Evolutionary conservation across 2,888 invertebrate species (phyloP), one percentile per base, ranked within the genome.

Genomic region (Netelia virgata): DNA sequence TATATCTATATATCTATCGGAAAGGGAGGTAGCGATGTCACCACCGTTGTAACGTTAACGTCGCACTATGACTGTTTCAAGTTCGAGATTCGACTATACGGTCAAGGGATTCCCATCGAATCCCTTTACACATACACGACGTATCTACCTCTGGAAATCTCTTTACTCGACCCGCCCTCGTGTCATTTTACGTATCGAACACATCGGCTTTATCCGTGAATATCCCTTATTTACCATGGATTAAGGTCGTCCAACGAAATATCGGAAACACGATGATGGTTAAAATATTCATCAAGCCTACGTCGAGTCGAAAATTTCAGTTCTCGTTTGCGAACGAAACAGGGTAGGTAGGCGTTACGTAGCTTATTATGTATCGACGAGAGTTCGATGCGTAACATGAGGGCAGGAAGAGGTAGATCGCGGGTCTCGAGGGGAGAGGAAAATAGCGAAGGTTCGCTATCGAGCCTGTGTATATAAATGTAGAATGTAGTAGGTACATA

Each of bases 41-140:
- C 57, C 11, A 55, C 18, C 41, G 47, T 23, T 69, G 59, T 69
- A 77, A 61, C n/a, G 50, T 23, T 61, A 36, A 18, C 47, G 23
- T 47, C 53, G 11, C 18, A 14, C 16, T 59, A 61, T 68, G 50
- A 61, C 53, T 53, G 64, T 41, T 64, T 55, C 5, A 36, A 75
- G 64, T 64, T 75, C 41, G 41, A 55, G 18, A 43, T 72, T 72
- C 72, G 20, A 59, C 36, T 69, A 18, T 11, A 70, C 8, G 70
- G 70, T 70, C 70, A 70, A 55, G 36, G 70, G 55, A 69, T 72
- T 59, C 10, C 57, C 57, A 57, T 16, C 72, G 57, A 72, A 57
- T 57, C 18, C 57, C 16, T 72, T 36, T 18, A 55, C 57, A 57
- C 18, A 57, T 20, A 57, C 20, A 57, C 20, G 57, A 57, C 55